Base-by-base conservation (phyloP, 2,888 invertebrate species). In the Rugalucina vietnamica region DNA sequence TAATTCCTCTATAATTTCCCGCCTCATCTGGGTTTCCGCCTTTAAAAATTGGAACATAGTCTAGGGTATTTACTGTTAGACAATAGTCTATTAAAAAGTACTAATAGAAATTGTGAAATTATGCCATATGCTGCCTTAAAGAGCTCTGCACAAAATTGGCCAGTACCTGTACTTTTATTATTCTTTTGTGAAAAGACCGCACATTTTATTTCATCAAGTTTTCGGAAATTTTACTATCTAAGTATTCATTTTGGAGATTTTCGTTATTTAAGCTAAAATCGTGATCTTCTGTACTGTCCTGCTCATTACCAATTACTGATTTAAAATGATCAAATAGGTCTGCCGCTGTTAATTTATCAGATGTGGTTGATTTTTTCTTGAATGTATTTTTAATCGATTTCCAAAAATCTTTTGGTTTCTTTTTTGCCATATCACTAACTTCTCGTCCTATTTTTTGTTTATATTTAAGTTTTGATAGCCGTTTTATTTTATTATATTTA, bases 1-100 rank as follows among this genome's bases (percentile, higher is more conserved):
- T 80, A 29, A 83, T 86, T 12, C 82, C 82, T 8, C 86, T 65
- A 76, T 82, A 86, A 37, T 76, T 78, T 8, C 70, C 24, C 0
- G 80, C 43, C 70, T 84, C 57, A 21, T 24, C n/a, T 14, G 34
- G 24, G 50, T 86, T 76, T 1, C 84, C 78, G 37, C 74, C 82
- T 70, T 82, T 85, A 71, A n/a, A n/a, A n/a, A n/a, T n/a, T n/a
- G n/a, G n/a, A n/a, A n/a, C n/a, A n/a, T n/a, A n/a, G n/a, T n/a
- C n/a, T n/a, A n/a, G n/a, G n/a, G n/a, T n/a, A n/a, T n/a, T n/a
- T n/a, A n/a, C n/a, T n/a, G n/a, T n/a, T 54, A n/a, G 14, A n/a
- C 54, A 4, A 54, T 4, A 54, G n/a, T 54, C 54, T 54, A 54
- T 54, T 54, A 54, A n/a, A 54, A 5, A 54, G 21, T 54, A 14